Evolutionary conservation across 2,797 vertebrate species (phyloP).

Genomic region (Gambelia wislizenii): DNA sequence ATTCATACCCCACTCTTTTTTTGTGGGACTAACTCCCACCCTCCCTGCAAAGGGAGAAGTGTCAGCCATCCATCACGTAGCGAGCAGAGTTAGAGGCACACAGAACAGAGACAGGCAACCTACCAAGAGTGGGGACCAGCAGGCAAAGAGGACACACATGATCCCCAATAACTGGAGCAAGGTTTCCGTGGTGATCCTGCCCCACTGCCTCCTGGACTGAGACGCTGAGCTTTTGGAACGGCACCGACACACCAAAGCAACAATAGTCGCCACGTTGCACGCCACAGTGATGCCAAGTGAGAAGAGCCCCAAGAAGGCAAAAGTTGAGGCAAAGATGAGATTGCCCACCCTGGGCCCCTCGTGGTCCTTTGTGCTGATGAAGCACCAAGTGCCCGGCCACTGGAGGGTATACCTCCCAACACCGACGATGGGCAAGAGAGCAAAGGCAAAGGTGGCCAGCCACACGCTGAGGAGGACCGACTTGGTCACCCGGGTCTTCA

Average conservation of each 20-base stretch:
- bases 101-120: slow-evolving; percentile 52
- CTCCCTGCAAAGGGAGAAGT: neutral
- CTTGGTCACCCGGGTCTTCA: slow-evolving; percentile 89
- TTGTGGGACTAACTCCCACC: no score
- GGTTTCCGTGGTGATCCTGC: slow-evolving; percentile 91
- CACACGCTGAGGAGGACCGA: slow-evolving; percentile 84
- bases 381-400: slow-evolving; percentile 98
- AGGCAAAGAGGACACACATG: slow-evolving; percentile 93
- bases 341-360: slow-evolving; percentile 35
- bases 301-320: slow-evolving; percentile 88
- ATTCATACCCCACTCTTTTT: neutral
- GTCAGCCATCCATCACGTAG: neutral
- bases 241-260: slow-evolving; percentile 88
- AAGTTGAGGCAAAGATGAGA: slow-evolving; percentile 84
- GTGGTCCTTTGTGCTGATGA: slow-evolving; percentile 82
- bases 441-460: slow-evolving; percentile 84
- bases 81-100: no score
- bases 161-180: slow-evolving; percentile 94
- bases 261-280: slow-evolving; percentile 93
- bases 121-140: slow-evolving; percentile 98
- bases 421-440: slow-evolving; percentile 88
- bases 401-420: slow-evolving; percentile 89
- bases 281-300: slow-evolving; percentile 87
- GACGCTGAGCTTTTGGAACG: slow-evolving; percentile 82
- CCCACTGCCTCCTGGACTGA: slow-evolving; percentile 88